phyloP scores from a whole-genome alignment of 2,888 invertebrate genomes.

The Phyllotreta cruciferae region DNA sequence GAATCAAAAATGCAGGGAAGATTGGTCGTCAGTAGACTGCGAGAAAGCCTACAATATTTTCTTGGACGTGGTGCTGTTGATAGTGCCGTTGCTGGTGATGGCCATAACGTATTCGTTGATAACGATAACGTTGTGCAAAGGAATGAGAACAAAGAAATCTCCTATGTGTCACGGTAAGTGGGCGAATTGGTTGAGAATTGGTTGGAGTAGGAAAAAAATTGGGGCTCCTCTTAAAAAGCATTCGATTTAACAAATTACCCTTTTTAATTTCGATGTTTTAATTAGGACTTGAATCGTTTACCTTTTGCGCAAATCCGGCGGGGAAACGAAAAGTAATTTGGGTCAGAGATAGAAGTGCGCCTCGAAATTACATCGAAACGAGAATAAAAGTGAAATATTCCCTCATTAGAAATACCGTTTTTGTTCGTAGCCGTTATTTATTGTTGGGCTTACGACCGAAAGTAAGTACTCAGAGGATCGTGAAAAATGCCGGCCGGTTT shows the following conservation, averaged over 20 bases:
- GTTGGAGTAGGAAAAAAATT: conserved; percentile 37
- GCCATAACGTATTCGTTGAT: conserved; percentile 70
- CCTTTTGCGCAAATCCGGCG: too few species aligned
- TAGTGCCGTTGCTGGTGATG: conserved; percentile 71
- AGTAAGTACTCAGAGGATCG: neutral
- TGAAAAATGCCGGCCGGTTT: conserved; percentile 5
- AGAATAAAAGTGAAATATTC: conserved; percentile 15
- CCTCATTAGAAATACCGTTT: conserved; percentile 13
- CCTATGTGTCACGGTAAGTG: conserved; percentile 44
- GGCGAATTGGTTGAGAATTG: too few species aligned
- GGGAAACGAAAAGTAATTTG: conserved; percentile 7
- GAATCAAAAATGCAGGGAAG: conserved; percentile 68
- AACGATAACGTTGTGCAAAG: conserved; percentile 62
- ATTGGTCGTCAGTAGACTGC: conserved; percentile 64
- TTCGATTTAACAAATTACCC: neutral
- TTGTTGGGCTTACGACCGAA: conserved; percentile 1
- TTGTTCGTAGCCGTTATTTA: conserved; percentile 6
- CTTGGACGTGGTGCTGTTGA: conserved; percentile 69
- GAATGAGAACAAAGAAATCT: conserved; percentile 55
- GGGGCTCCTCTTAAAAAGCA: too few species aligned
- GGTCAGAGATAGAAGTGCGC: conserved; percentile 10
- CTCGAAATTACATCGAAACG: conserved; percentile 8
- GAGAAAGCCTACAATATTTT: conserved; percentile 69
- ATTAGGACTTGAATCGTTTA: too few species aligned
- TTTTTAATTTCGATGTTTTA: too few species aligned